Evolutionary conservation across 2,888 invertebrate species (phyloP).

Genomic region (Harpalus rufipes): DNA sequence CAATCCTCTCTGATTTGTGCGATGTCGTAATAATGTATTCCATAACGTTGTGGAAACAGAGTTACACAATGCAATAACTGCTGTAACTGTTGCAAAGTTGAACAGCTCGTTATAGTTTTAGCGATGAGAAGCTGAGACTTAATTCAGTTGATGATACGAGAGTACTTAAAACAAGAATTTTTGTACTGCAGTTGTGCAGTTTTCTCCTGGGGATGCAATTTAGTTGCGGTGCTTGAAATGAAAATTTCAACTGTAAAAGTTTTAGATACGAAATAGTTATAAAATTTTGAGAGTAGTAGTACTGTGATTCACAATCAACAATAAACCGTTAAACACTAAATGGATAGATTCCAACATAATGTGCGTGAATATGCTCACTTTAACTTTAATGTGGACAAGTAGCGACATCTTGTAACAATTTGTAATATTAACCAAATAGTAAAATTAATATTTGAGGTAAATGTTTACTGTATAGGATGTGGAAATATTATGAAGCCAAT

Average conservation of each 20-base stretch:
- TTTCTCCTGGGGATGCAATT: not conserved
- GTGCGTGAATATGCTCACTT: no score
- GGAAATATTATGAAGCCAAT: no score
- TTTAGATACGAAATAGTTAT: not conserved
- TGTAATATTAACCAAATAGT: no score
- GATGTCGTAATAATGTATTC: slow-evolving; percentile 18
- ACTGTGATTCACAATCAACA: not conserved
- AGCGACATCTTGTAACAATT: no score
- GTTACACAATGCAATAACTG: not conserved
- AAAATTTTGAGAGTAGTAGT: not conserved
- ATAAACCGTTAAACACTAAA: not conserved
- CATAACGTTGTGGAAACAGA: slow-evolving; percentile 7
- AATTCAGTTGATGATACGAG: not conserved
- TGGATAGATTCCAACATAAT: no score
- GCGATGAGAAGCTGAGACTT: not conserved
- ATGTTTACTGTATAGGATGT: no score
- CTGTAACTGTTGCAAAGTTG: slow-evolving; percentile 2
- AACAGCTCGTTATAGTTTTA: not conserved
- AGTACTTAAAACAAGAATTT: not conserved
- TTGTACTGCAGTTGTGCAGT: not conserved
- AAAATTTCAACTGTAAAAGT: not conserved
- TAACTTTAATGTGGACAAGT: no score
- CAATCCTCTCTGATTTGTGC: slow-evolving; percentile 27
- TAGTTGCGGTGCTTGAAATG: not conserved
- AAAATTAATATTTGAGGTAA: no score